Evolutionary conservation across 2,888 invertebrate species (phyloP), one percentile per base, ranked within the genome.

Genomic region (Platynereis dumerilii): DNA sequence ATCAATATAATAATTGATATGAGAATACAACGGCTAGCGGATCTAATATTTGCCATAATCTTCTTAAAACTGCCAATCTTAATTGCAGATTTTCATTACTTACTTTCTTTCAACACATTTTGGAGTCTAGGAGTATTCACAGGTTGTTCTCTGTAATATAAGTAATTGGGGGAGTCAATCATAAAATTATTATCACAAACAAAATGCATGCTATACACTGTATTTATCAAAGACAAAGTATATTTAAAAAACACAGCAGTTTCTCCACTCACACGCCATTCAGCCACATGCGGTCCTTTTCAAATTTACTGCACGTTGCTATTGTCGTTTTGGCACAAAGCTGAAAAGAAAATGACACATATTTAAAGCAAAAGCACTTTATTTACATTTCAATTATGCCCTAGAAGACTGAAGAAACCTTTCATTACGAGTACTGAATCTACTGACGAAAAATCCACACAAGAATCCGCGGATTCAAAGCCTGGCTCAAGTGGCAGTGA

Each of bases 311-410:
- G 76, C 90, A 89, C 15, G 89, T 88, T 80, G 91, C 89, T 17
- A 94, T 89, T 20, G 94, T 93, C 61, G 98, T 98, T 86, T 92
- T 94, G 0, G 97, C 92, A 83, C 77, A 70, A 39, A 86, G 71
- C 76, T 83, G 72, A 7, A 60, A 66, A 55, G n/a, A n/a, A n/a
- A n/a, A 29, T 20, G 17, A 54, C 12, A 42, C 17, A 53, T n/a
- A n/a, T n/a, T n/a, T n/a, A n/a, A n/a, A n/a, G n/a, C n/a, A n/a
- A n/a, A n/a, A n/a, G n/a, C n/a, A n/a, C n/a, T n/a, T n/a, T n/a
- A n/a, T n/a, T n/a, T n/a, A n/a, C n/a, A n/a, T n/a, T n/a, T n/a
- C n/a, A n/a, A n/a, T n/a, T n/a, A n/a, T n/a, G n/a, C n/a, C n/a
- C n/a, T n/a, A n/a, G n/a, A n/a, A n/a, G n/a, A n/a, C n/a, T n/a